Percentiles rank a stretch among this genome's conserved stretches.
phyloP scores from a whole-genome alignment of 2,888 invertebrate species.

The Cephonodes hylas region DNA sequence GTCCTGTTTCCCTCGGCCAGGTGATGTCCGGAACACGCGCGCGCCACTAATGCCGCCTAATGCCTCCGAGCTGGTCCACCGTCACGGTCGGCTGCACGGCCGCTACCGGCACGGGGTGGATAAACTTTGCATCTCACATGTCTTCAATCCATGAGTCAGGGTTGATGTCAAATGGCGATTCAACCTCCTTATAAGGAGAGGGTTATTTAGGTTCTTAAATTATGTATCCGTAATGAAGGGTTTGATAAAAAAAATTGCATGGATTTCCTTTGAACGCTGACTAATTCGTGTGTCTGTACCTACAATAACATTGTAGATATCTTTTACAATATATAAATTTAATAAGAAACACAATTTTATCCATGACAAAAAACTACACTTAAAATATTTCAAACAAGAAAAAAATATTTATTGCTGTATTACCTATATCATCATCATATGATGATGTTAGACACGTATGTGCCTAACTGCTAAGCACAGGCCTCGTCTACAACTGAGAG shows the following conservation, averaged over 20 bases:
- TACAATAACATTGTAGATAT: no score
- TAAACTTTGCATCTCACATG: conserved; percentile 49
- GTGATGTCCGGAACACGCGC: conserved; percentile 56
- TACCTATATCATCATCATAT: no score
- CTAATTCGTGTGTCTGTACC: no score
- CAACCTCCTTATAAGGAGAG: conserved; percentile 13
- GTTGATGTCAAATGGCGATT: conserved; percentile 2
- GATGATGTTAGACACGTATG: no score
- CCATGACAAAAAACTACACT: no score
- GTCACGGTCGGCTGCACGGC: conserved; percentile 57
- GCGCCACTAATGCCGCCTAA: conserved; percentile 51
- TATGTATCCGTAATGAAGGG: not conserved
- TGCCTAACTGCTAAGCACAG: no score
- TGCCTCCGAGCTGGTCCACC: conserved; percentile 31
- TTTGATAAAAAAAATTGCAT: not conserved
- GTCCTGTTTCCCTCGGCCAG: conserved; percentile 27
- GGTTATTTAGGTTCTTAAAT: not conserved
- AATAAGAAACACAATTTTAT: no score
- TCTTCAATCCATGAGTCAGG: not conserved
- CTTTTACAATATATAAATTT: no score
- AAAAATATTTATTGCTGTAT: no score
- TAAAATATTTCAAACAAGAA: no score
- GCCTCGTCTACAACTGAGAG: no score
- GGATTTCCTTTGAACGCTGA: not conserved
- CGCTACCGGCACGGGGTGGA: conserved; percentile 60